These are phyloP conservation scores for Sorex fumeus DNA, from an alignment of 2,113 vertebrate species.

Conservation along the genomic window DNA sequence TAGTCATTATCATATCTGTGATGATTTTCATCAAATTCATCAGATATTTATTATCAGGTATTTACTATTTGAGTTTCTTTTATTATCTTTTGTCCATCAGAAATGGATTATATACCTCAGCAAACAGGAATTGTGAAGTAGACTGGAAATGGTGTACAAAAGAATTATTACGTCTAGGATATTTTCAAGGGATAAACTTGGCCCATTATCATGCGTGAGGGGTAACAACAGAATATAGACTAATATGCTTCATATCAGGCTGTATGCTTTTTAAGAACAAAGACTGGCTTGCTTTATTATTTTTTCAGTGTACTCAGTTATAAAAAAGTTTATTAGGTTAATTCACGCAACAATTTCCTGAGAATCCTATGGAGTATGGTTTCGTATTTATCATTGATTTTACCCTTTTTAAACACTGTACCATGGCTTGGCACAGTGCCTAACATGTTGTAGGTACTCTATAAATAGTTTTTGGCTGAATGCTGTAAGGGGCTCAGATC, in stretches of 20 bases:
- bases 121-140: neutral
- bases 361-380: too few species aligned
- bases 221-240: neutral
- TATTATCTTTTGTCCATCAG: neutral
- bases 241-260: neutral
- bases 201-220: neutral
- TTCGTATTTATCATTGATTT: too few species aligned
- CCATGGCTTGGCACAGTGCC: neutral
- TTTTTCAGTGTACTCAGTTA: too few species aligned
- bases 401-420: neutral
- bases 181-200: neutral
- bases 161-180: neutral
- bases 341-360: too few species aligned
- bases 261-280: neutral
- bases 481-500: neutral
- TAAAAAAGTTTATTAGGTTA: too few species aligned
- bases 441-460: conserved; percentile 11
- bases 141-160: neutral
- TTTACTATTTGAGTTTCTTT: conserved; percentile 53
- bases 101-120: neutral
- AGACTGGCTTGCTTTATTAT: neutral
- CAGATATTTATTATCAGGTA: neutral
- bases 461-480: conserved; percentile 21
- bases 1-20: neutral
- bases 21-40: neutral